Evolutionary conservation across 2,113 vertebrate genomes (phyloP), one percentile per base, ranked within the genome.

Genomic region (Saguinus imperator): DNA sequence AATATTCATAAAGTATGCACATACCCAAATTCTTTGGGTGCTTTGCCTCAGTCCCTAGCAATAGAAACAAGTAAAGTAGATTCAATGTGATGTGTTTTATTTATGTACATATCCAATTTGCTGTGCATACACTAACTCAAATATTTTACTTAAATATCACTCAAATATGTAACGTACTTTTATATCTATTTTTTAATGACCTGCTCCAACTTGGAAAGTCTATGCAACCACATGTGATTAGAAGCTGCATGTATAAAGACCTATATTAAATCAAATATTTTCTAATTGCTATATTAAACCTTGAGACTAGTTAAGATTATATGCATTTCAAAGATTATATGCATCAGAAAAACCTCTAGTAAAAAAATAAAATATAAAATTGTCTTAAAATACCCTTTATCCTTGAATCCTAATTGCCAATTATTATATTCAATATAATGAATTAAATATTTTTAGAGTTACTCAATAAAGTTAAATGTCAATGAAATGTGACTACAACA

Each of bases 401-500:
- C 95, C 94, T 95, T 95, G 94, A 94, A 98, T 98, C 96, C 95
- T 98, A 99, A 98, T 98, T 98, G 98, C 98, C 97, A 98, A 98
- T 97, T 98, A 97, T 98, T 98, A 98, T 98, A 98, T 98, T 98
- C 98, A 98, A 98, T 90, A 98, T 98, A 96, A 98, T 96, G 96
- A 98, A 96, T 91, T 97, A 95, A 96, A 98, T 97, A 97, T 73
- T 32, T 97, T 98, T 98, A 97, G 96, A 96, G 18, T 92, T 98
- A 98, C 97, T 97, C 88, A 98, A 98, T 98, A 98, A 98, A 97
- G 79, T 85, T 97, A 98, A 99, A 98, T 64, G 32, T 98, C 66
- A 72, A 64, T 94, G 43, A 91, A 92, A 80, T 96, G 27, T 91
- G 8, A 40, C 21, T 93, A 25, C 10, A 73, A 73, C 4, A 91